These are phyloP conservation scores for Drosophila borealis DNA, from an alignment of 2,888 invertebrate species.

Conservation along the genomic window DNA sequence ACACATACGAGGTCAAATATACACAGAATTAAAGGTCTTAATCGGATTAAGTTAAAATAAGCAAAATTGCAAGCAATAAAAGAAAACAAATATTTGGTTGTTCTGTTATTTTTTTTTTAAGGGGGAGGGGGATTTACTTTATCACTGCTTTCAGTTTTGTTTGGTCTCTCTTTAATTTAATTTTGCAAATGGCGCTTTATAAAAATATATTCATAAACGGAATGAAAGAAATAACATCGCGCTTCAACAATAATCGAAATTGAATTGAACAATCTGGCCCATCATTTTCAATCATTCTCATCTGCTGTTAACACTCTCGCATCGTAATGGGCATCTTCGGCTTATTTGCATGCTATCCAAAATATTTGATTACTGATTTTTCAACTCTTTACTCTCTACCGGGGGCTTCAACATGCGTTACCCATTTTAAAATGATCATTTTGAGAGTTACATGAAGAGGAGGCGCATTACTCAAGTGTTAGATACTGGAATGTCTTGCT, in stretches of 20 bases:
- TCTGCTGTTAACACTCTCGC: conserved; percentile 12
- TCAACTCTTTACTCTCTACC: conserved; percentile 24
- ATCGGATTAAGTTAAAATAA: conserved; percentile 18
- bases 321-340: conserved; percentile 16
- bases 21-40: conserved; percentile 26
- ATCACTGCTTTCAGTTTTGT: conserved; percentile 22
- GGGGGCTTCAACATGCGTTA: conserved; percentile 39
- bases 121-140: conserved; percentile 8
- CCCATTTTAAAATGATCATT: conserved; percentile 35
- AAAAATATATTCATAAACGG: conserved; percentile 45
- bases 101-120: conserved; percentile 1
- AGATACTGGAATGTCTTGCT: conserved; percentile 36
- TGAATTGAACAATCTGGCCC: conserved; percentile 41
- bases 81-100: conserved; percentile 21
- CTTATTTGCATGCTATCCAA: conserved; percentile 37
- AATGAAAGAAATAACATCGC: conserved; percentile 41
- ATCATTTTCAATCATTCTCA: conserved; percentile 16
- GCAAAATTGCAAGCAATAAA: conserved; percentile 32
- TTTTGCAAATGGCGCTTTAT: conserved; percentile 32
- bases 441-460: conserved; percentile 42
- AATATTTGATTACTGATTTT: conserved; percentile 22
- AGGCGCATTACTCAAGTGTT: conserved; percentile 45
- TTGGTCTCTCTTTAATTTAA: conserved; percentile 34
- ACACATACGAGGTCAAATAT: conserved; percentile 38
- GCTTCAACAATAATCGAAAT: conserved; percentile 41